Evolutionary conservation across 2,888 invertebrate genomes (phyloP), one percentile per base, ranked within the genome.

Genomic region (Hybos culiciformis): DNA sequence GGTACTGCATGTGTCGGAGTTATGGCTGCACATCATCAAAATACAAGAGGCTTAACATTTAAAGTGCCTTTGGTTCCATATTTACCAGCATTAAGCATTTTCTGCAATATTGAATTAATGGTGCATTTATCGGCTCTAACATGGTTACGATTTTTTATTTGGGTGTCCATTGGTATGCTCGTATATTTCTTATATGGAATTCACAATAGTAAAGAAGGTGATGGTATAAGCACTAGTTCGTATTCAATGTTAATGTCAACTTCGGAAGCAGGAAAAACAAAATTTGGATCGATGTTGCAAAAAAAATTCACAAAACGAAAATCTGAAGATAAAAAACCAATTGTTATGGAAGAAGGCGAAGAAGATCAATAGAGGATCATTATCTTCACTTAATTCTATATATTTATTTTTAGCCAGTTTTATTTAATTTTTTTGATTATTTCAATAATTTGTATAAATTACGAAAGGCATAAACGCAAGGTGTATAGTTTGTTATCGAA

Each of bases 131-230:
- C 84, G 50, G 71, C 77, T 1, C 65, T 85, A 17, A 88, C 88
- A 1, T 90, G 88, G 88, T 68, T 85, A 5, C 71, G 88, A 31
- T 88, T 90, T 59, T 75, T 83, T 52, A 78, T 86, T 37, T 90
- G 90, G 90, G 86, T 90, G 74, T 73, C 80, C 34, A 61, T 87
- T 45, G 88, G 88, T 77, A 63, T 87, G 60, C 66, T 85, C 20
- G 75, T 87, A 6, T 88, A 88, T 61, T 86, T 87, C 65, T 66
- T 84, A 2, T 87, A 88, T 60, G 87, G 87, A 5, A 84, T 88
- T 46, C 82, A 84, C 57, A 81, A 87, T 61, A 88, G 87, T 63
- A 83, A 83, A 61, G 77, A 86, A 53, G 80, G 83, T 29, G 77
- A 86, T 53, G 80, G 83, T 26, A 77, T 74, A 32, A 51, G 54